Base-by-base conservation (phyloP, 1,140 invertebrate species). In the Dinothrombium tinctorium region DNA sequence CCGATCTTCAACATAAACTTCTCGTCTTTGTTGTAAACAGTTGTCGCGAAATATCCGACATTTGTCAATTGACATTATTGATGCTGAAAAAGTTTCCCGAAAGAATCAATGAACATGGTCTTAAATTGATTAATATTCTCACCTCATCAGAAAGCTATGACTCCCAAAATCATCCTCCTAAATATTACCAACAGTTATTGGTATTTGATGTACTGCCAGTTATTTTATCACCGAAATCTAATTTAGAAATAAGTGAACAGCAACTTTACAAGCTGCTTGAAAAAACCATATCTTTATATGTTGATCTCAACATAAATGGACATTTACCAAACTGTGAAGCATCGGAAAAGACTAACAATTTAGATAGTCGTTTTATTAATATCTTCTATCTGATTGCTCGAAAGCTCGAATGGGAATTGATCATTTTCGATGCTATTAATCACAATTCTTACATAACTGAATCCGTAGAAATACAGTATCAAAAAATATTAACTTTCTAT, bases 81-180 rank as follows among this genome's bases (percentile, higher is more conserved):
- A 40, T 40, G 7, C 20, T 40, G 31, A 31, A 40, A 22, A 32
- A 21, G 12, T 40, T 40, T 40, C 39, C 39, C 12, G 25, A 31
- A 3, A 40, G 32, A 24, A 21, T 40, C 9, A 40, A 33, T 9
- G 39, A 40, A n/a, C 28, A 40, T 31, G 26, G 12, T 19, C 11
- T 11, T 3, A 21, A 32, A 6, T 17, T 40, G 4, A 6, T 40
- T 6, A 7, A 31, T 14, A 7, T 40, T 4, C 21, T 40, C 12
- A 32, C 4, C n/a, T 3, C 26, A 40, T n/a, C 26, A 11, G 28
- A 40, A 15, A n/a, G 21, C 9, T 12, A 14, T n/a, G 12, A 38
- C 11, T 12, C n/a, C 3, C 15, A 38, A 38, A 38, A n/a, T n/a
- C 9, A 4, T 23, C 9, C 22, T 20, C 19, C 15, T 38, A n/a